These are phyloP conservation scores for Drosophila buzzatii DNA, from an alignment of 2,888 invertebrate genomes.

Conservation along the genomic window DNA sequence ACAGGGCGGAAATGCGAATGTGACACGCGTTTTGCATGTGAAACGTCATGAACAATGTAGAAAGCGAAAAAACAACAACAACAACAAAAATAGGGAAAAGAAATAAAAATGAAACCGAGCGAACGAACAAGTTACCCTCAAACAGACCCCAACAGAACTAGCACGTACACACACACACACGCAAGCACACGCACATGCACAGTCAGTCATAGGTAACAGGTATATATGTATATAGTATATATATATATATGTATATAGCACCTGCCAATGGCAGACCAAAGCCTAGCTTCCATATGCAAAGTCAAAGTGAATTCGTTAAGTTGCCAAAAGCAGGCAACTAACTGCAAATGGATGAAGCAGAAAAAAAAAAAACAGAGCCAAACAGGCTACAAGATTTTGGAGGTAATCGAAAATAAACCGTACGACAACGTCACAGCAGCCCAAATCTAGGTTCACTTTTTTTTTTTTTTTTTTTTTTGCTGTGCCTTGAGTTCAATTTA, in stretches of 20 bases:
- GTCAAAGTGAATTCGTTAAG: conserved; percentile 63
- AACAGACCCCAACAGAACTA: conserved; percentile 21
- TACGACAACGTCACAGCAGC: conserved; percentile 1
- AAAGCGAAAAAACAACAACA: conserved; percentile 7
- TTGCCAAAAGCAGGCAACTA: conserved; percentile 61
- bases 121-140: conserved; percentile 31
- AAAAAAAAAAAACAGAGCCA: not conserved
- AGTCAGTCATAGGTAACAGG: conserved; percentile 13
- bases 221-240: conserved; percentile 2
- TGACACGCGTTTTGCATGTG: conserved; percentile 83
- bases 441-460: conserved; percentile 1
- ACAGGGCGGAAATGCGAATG: conserved; percentile 79
- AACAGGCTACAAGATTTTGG: conserved; percentile 37
- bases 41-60: conserved; percentile 77
- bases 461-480: conserved; percentile 8
- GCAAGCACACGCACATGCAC: not conserved
- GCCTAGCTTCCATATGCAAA: conserved; percentile 36
- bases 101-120: conserved; percentile 22
- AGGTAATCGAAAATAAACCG: conserved; percentile 39
- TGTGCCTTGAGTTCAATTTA: conserved; percentile 31
- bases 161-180: conserved; percentile 15
- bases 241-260: not conserved
- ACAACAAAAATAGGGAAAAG: conserved; percentile 3
- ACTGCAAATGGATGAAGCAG: not conserved
- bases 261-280: conserved; percentile 24